A percentile compares a stretch with the other conserved stretches of the same genome.
phyloP scores from a whole-genome alignment of 1,140 invertebrate genomes.

The Pemphigus obesinymphae region DNA sequence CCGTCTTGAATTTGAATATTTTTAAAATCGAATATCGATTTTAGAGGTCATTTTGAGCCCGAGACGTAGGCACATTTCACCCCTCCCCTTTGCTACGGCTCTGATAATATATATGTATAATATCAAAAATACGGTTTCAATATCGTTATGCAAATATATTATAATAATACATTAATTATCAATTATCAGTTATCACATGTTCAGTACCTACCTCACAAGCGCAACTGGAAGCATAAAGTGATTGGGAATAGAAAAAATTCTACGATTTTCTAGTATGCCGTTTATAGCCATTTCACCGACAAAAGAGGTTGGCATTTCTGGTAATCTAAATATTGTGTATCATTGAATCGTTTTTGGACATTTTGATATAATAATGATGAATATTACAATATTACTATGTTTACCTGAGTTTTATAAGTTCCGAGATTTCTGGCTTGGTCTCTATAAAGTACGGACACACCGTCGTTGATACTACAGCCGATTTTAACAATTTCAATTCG shows the following conservation, averaged over 20 bases:
- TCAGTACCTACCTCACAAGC: neutral
- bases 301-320: conserved; percentile 9
- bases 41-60: too few relatives aligned
- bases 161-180: too few relatives aligned
- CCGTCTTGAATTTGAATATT: too few relatives aligned
- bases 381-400: neutral
- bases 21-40: too few relatives aligned
- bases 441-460: conserved; percentile 44
- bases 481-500: conserved; percentile 37
- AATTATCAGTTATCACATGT: too few relatives aligned
- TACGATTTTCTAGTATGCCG: conserved; percentile 23
- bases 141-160: too few relatives aligned
- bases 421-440: conserved; percentile 31
- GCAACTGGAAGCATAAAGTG: neutral
- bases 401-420: conserved; percentile 41
- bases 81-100: too few relatives aligned
- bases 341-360: neutral
- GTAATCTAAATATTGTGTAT: neutral
- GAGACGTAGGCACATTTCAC: too few relatives aligned
- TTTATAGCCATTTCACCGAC: neutral
- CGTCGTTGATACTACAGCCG: conserved; percentile 40
- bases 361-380: too few relatives aligned
- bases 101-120: too few relatives aligned
- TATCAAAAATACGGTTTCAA: too few relatives aligned
- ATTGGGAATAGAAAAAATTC: conserved; percentile 30